These are phyloP conservation scores for Spheniscus humboldti DNA, from an alignment of 2,797 vertebrate species.

Conservation along the genomic window DNA sequence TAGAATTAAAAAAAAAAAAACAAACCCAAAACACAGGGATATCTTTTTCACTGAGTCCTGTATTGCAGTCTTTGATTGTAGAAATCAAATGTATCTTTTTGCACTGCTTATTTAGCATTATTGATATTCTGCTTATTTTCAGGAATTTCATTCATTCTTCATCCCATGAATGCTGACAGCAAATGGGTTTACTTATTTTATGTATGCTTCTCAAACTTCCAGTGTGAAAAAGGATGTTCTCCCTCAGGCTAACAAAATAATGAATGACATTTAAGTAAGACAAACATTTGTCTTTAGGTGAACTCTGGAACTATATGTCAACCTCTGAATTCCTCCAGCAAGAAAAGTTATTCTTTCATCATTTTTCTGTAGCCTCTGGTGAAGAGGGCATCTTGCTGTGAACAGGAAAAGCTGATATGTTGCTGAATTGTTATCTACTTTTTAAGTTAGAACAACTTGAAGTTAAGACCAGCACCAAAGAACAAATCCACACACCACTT, in stretches of 20 bases:
- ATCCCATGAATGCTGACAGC: neutral
- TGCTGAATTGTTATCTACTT: neutral
- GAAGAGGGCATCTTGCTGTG: neutral
- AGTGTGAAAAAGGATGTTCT: neutral
- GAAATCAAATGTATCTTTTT: neutral
- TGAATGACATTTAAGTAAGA: conserved; percentile 24
- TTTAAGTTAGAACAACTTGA: neutral
- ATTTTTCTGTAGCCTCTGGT: neutral
- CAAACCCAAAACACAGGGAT: neutral
- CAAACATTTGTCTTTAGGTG: conserved; percentile 24
- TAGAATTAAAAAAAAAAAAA: neutral
- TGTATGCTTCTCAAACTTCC: neutral
- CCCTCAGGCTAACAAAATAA: conserved; percentile 7
- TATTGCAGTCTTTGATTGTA: neutral
- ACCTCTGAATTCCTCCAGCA: neutral
- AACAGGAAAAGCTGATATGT: neutral
- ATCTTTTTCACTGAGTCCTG: neutral
- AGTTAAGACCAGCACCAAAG: neutral
- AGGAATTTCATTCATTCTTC: neutral
- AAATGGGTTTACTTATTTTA: neutral
- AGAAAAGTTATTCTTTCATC: neutral
- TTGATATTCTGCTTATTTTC: neutral
- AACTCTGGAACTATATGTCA: conserved; percentile 9
- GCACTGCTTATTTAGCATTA: neutral
- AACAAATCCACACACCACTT: neutral